Conservation (phyloP, 2,113 vertebrate species). For the Rhombomys opimus region DNA sequence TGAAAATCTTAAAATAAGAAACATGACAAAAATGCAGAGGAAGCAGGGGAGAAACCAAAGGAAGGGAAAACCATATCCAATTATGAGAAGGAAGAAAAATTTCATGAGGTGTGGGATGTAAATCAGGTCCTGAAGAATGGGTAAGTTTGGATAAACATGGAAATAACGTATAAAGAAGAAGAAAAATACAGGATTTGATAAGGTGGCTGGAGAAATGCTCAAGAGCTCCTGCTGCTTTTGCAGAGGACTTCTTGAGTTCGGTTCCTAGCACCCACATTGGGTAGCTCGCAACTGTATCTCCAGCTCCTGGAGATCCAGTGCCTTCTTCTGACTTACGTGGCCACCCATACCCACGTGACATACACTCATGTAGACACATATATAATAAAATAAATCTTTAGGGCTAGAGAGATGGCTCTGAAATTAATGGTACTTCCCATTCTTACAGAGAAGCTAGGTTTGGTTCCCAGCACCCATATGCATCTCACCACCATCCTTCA, state of each 20-base stretch:
- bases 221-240: neutral
- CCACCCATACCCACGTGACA: neutral
- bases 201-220: neutral
- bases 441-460: neutral
- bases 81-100: neutral
- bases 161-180: neutral
- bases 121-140: conserved; percentile 11
- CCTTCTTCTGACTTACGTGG: neutral
- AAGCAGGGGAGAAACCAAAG: neutral
- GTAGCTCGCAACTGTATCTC: neutral
- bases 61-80: neutral
- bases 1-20: neutral
- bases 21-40: neutral
- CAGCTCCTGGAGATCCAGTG: neutral
- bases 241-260: neutral
- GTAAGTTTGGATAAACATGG: neutral
- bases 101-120: conserved; percentile 16
- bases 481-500: neutral
- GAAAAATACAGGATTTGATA: conserved; percentile 9
- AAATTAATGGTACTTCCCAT: neutral
- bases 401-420: neutral
- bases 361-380: neutral
- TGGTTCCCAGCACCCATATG: neutral
- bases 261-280: neutral
- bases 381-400: neutral